A percentile compares a stretch with the other conserved stretches of the same genome.
Conservation (phyloP, 2,888 invertebrate genomes). For the Octonoba sinensis region DNA sequence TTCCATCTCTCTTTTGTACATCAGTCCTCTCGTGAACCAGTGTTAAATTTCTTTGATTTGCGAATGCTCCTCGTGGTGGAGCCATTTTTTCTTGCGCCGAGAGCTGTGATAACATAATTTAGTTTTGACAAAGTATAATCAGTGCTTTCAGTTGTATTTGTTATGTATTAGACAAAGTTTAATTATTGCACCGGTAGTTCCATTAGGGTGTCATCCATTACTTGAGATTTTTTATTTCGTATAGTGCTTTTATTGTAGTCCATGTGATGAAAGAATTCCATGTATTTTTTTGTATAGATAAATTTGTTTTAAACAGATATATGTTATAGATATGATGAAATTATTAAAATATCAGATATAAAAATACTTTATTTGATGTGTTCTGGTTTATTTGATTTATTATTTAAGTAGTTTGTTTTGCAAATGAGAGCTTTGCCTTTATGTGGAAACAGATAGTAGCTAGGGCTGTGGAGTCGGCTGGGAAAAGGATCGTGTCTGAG, state of each 20-base stretch:
- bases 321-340: conserved; percentile 52
- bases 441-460: no score
- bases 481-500: no score
- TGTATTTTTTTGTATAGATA: conserved; percentile 49
- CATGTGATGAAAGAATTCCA: conserved; percentile 55
- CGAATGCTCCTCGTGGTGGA: no score
- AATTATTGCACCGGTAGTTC: conserved; percentile 33
- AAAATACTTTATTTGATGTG: not conserved
- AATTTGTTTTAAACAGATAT: conserved; percentile 48
- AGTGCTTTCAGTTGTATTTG: conserved; percentile 51
- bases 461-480: no score
- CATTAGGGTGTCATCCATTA: conserved; percentile 16
- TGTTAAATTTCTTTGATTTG: not conserved
- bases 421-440: no score
- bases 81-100: conserved; percentile 27
- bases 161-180: conserved; percentile 44
- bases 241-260: conserved; percentile 59
- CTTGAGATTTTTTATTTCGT: conserved; percentile 44
- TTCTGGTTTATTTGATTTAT: no score
- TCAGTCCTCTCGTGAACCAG: not conserved
- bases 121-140: conserved; percentile 40
- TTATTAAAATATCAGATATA: conserved; percentile 52
- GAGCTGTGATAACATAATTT: conserved; percentile 44
- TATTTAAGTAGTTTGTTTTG: no score
- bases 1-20: no score